Conservation (phyloP, 2,797 vertebrate genomes). For the Strix occidentalis region DNA sequence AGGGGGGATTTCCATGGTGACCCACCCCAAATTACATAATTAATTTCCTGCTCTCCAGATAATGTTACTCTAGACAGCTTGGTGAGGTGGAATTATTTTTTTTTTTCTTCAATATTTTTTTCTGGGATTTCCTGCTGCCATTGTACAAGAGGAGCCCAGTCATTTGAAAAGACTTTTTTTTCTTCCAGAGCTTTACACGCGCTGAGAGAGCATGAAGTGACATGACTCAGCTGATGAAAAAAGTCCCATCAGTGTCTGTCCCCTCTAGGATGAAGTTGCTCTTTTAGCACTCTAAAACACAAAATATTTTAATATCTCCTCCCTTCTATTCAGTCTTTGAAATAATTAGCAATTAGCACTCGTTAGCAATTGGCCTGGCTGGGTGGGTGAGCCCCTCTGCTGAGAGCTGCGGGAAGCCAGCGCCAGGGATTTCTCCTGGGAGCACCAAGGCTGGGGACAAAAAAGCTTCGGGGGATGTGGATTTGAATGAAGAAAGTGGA, state of each 20-base stretch:
- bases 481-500: background rate
- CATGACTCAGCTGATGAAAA: background rate
- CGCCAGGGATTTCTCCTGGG: background rate
- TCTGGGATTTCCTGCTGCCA: background rate
- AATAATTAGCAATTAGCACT: background rate
- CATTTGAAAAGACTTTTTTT: background rate
- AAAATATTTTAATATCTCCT: background rate
- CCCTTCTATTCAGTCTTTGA: background rate
- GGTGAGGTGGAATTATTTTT: background rate
- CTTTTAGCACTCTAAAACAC: background rate
- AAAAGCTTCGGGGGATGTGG: rapidly evolving
- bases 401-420: rapidly evolving
- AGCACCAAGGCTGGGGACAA: background rate
- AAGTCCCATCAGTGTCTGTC: rapidly evolving
- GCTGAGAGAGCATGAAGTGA: background rate
- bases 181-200: background rate
- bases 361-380: background rate
- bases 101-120: background rate
- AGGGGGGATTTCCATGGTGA: rapidly evolving
- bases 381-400: background rate
- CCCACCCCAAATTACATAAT: rapidly evolving
- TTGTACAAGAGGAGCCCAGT: background rate
- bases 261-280: background rate
- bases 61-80: background rate
- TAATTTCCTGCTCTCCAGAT: background rate